phyloP scores from a whole-genome alignment of 2,888 invertebrate species.

The Diarsia rubi region DNA sequence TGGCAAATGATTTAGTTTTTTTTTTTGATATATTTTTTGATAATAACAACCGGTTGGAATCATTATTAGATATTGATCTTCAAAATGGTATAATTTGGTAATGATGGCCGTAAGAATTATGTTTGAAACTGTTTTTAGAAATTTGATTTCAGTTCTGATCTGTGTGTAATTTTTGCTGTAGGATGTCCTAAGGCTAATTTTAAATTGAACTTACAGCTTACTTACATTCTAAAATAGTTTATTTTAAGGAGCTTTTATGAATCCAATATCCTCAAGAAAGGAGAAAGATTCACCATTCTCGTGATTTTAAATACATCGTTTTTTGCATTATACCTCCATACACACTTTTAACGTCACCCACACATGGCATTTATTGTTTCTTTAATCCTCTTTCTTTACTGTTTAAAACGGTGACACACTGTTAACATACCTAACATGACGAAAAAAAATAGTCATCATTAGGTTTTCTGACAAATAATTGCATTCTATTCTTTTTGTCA shows the following conservation, averaged over 20 bases:
- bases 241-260: neutral
- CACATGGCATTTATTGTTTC: neutral
- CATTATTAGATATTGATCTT: conserved; percentile 14
- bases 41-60: conserved; percentile 1
- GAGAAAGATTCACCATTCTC: neutral
- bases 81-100: neutral
- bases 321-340: neutral
- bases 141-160: neutral
- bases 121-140: neutral
- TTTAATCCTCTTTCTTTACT: too few species aligned
- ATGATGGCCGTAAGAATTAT: neutral
- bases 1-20: conserved; percentile 47
- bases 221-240: neutral
- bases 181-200: neutral
- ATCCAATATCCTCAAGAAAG: neutral
- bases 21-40: conserved; percentile 9
- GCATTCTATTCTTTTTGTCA: too few species aligned
- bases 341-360: neutral
- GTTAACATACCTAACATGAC: too few species aligned
- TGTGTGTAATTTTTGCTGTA: neutral
- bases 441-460: too few species aligned
- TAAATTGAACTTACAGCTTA: neutral
- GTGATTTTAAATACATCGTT: too few species aligned
- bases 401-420: too few species aligned
- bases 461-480: too few species aligned